Conservation (phyloP, 2,797 vertebrate genomes). For the Enteromius fasciolatus region DNA sequence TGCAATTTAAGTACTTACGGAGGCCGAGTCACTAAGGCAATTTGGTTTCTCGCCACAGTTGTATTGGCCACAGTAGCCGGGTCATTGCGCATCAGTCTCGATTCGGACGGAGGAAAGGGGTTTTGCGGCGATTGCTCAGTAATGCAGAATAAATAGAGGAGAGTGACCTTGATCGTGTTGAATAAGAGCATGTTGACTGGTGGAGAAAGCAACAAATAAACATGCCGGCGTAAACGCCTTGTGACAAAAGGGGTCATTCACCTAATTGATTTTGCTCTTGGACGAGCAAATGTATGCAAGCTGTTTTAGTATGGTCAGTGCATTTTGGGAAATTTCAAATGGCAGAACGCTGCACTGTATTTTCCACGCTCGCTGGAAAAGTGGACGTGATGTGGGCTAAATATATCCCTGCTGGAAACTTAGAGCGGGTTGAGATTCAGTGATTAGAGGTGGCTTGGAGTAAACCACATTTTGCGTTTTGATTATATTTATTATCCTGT, state of each 20-base stretch:
- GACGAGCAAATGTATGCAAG: conserved; percentile 45
- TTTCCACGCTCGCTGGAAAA: conserved; percentile 8
- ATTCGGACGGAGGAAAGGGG: conserved; percentile 7
- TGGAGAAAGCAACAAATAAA: conserved; percentile 39
- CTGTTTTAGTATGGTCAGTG: conserved; percentile 18
- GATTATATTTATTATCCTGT: background rate
- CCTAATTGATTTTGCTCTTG: conserved; percentile 48
- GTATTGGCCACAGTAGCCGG: conserved; percentile 19
- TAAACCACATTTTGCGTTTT: conserved; percentile 7
- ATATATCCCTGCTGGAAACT: conserved; percentile 23
- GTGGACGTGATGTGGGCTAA: conserved; percentile 30
- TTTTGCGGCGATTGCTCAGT: conserved; percentile 26
- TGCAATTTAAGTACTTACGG: conserved; percentile 53
- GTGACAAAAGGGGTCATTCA: conserved; percentile 49
- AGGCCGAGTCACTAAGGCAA: conserved; percentile 45
- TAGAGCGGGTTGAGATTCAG: conserved; percentile 7
- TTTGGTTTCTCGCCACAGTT: conserved; percentile 22
- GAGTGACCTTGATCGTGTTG: conserved; percentile 55
- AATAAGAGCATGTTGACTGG: conserved; percentile 39
- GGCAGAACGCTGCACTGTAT: background rate
- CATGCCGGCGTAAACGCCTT: conserved; percentile 14
- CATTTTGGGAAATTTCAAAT: background rate
- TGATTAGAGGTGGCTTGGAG: conserved; percentile 35
- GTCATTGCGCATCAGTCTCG: conserved; percentile 30
- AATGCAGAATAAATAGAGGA: conserved; percentile 51